Evolutionary conservation across 1,140 invertebrate species (phyloP).

Genomic region (Eufriesea mexicana): DNA sequence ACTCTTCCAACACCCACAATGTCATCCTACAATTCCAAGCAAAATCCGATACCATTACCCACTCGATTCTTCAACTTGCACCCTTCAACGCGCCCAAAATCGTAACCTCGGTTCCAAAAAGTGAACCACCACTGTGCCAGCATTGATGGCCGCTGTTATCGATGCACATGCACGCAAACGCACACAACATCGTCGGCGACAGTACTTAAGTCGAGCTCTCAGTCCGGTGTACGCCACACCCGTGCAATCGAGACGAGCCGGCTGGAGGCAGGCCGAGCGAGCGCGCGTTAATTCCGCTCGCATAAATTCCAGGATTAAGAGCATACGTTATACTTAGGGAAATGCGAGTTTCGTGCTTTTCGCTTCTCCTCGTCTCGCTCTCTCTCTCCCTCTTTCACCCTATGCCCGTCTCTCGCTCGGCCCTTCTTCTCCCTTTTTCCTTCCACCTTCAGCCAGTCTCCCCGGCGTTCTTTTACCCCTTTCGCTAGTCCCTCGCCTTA

Average conservation of each 20-base stretch:
- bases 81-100: neutral
- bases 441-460: slow-evolving; percentile 23
- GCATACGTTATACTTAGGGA: slow-evolving; percentile 79
- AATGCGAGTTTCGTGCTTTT: slow-evolving; percentile 73
- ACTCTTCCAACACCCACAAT: too few relatives aligned
- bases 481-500: slow-evolving; percentile 37
- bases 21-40: too few relatives aligned
- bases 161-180: neutral
- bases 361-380: slow-evolving; percentile 47
- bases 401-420: neutral
- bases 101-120: neutral
- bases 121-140: neutral
- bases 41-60: neutral
- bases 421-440: neutral
- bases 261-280: slow-evolving; percentile 47
- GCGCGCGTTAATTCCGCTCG: slow-evolving; percentile 76
- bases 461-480: slow-evolving; percentile 36
- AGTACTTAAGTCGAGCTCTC: slow-evolving; percentile 33
- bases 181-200: neutral
- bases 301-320: slow-evolving; percentile 77
- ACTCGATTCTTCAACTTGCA: too few relatives aligned
- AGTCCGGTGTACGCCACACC: slow-evolving; percentile 13
- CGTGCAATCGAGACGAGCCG: slow-evolving; percentile 52
- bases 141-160: neutral
- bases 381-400: neutral